Percentiles rank a stretch among this genome's conserved stretches.
Evolutionary conservation across 2,888 invertebrate species (phyloP).

Genomic region (Coelinius sp.): DNA sequence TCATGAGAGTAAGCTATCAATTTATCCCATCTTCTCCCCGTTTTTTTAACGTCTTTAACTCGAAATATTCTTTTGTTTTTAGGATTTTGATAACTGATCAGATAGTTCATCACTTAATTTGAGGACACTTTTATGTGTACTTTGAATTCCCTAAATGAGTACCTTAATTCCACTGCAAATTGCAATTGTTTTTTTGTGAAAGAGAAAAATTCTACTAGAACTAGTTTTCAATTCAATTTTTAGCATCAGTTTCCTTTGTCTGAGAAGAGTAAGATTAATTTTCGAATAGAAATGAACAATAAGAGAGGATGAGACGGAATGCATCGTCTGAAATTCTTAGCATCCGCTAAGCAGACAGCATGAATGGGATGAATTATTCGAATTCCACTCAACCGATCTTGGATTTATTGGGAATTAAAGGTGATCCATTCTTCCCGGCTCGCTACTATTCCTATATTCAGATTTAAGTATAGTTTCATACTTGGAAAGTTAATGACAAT

Average conservation of each 20-base stretch:
- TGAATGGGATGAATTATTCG: too few species aligned
- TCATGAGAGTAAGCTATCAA: conserved; percentile 56
- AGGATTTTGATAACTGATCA: conserved; percentile 29
- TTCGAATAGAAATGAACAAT: background rate
- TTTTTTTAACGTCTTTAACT: background rate
- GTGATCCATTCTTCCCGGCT: too few species aligned
- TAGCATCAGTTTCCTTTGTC: background rate
- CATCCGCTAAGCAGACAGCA: too few species aligned
- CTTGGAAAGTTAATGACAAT: background rate
- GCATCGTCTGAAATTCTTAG: too few species aligned
- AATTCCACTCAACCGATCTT: too few species aligned
- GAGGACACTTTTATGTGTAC: background rate
- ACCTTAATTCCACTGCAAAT: background rate
- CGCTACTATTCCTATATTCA: background rate
- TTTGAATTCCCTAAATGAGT: conserved; percentile 9
- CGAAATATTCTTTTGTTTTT: conserved; percentile 22
- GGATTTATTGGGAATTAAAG: too few species aligned
- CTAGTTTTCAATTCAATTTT: conserved; percentile 8
- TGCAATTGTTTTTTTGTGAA: background rate
- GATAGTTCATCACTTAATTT: background rate
- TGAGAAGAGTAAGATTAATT: background rate
- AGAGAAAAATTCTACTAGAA: background rate
- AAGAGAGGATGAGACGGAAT: background rate
- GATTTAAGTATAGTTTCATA: background rate
- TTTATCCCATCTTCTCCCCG: background rate